A percentile compares a stretch with the other conserved stretches of the same genome.
Evolutionary conservation across 2,797 vertebrate species (phyloP).

Genomic region (Cossypha caffra): DNA sequence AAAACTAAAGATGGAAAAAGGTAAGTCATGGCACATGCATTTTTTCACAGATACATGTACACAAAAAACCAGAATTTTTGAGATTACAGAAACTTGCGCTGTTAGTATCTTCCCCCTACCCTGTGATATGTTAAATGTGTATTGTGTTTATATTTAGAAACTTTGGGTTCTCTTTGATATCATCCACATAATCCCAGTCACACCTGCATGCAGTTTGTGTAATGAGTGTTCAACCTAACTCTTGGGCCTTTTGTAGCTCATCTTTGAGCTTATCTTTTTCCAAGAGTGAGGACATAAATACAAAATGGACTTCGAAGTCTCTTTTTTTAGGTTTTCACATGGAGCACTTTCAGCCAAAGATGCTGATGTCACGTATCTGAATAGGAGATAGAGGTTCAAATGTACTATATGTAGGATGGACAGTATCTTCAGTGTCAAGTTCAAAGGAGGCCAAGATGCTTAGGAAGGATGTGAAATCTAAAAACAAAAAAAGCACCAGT

Average conservation of each 20-base stretch:
- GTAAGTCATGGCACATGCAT: fast-evolving
- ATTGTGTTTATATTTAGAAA: neutral
- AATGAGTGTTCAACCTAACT: neutral
- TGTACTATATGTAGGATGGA: neutral
- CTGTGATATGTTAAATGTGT: neutral
- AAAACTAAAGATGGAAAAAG: neutral
- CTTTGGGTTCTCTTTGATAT: neutral
- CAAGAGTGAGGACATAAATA: neutral
- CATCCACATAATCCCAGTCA: neutral
- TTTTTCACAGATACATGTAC: neutral
- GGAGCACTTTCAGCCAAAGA: neutral
- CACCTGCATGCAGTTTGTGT: neutral
- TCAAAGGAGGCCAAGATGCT: neutral
- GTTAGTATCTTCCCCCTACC: neutral
- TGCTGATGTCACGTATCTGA: neutral
- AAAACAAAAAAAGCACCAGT: neutral
- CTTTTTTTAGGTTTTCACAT: neutral
- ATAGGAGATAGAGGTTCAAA: neutral
- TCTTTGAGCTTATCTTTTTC: neutral
- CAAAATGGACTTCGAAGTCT: neutral
- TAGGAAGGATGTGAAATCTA: neutral
- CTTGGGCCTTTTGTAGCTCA: neutral
- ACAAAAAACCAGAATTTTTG: neutral
- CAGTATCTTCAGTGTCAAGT: neutral
- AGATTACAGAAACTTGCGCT: neutral